phyloP scores from a whole-genome alignment of 2,888 invertebrate genomes.

The Leptopilina syphax region DNA sequence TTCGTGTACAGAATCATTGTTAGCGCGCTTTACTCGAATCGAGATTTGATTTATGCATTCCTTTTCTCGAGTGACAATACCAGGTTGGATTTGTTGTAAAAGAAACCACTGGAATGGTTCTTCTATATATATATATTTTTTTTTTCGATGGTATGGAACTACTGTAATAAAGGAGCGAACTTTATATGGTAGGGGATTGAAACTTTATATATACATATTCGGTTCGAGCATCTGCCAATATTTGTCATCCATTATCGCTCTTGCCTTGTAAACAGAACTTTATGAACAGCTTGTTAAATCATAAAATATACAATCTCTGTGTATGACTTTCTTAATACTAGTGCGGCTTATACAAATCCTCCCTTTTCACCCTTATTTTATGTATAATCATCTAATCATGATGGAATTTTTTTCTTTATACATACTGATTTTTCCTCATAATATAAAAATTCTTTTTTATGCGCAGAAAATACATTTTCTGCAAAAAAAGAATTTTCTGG shows the following conservation, averaged over 20 bases:
- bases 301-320: conserved; percentile 13
- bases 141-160: conserved; percentile 59
- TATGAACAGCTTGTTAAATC: conserved; percentile 68
- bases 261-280: conserved; percentile 68
- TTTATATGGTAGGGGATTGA: conserved; percentile 51
- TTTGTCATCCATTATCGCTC: conserved; percentile 75
- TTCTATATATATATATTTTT: conserved; percentile 53
- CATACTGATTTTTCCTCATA: too few species aligned
- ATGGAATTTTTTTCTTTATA: too few species aligned
- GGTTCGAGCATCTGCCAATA: conserved; percentile 75
- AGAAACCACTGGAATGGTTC: conserved; percentile 61
- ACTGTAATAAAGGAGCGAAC: conserved; percentile 56
- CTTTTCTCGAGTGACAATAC: conserved; percentile 66
- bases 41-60: conserved; percentile 73
- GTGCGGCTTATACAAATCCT: too few species aligned
- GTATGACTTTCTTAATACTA: too few species aligned
- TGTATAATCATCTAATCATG: too few species aligned
- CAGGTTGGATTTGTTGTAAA: conserved; percentile 51
- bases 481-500: too few species aligned
- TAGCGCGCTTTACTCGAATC: conserved; percentile 63
- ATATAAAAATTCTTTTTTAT: too few species aligned
- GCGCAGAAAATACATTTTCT: too few species aligned
- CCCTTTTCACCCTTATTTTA: too few species aligned
- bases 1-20: conserved; percentile 63
- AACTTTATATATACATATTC: conserved; percentile 38